Evolutionary conservation across 35 echinoderm and acorn worm genomes (phyloP).

Genomic region (Apostichopus parvimensis): DNA sequence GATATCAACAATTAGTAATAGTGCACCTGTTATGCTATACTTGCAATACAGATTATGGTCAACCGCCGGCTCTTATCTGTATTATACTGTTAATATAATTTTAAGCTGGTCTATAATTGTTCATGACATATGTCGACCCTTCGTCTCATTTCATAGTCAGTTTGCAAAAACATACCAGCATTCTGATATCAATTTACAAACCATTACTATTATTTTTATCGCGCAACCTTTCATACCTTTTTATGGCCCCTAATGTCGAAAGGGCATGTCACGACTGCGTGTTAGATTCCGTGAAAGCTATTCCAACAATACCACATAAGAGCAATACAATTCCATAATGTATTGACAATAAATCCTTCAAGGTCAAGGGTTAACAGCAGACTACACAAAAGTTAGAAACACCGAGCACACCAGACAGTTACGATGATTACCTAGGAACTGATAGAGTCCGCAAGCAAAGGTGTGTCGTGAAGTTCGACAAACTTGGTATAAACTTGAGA

Average conservation of each 20-base stretch:
- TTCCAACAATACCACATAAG: slow-evolving; percentile 29
- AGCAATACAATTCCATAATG: slow-evolving; percentile 41
- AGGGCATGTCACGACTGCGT: slow-evolving; percentile 33
- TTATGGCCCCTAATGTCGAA: slow-evolving; percentile 31
- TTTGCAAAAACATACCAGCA: background rate
- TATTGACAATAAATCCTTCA: slow-evolving; percentile 41
- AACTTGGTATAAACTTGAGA: background rate
- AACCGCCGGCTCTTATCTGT: too few species aligned
- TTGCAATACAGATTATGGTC: too few species aligned
- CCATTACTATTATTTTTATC: slow-evolving; percentile 13
- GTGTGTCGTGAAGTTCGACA: background rate
- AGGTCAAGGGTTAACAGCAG: slow-evolving; percentile 28
- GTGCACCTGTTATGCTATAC: too few species aligned
- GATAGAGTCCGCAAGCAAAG: background rate
- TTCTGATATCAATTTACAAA: slow-evolving; percentile 28
- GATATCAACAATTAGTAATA: too few species aligned
- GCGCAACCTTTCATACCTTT: slow-evolving; percentile 16
- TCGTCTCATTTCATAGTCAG: background rate
- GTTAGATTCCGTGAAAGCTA: slow-evolving; percentile 38
- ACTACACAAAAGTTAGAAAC: slow-evolving; percentile 44
- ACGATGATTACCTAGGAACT: background rate
- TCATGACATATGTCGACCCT: background rate
- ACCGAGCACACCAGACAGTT: background rate
- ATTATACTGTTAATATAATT: too few species aligned
- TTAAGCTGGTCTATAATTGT: too few species aligned